phyloP scores from a whole-genome alignment of 1,140 invertebrate genomes.

The Camponotus pennsylvanicus region DNA sequence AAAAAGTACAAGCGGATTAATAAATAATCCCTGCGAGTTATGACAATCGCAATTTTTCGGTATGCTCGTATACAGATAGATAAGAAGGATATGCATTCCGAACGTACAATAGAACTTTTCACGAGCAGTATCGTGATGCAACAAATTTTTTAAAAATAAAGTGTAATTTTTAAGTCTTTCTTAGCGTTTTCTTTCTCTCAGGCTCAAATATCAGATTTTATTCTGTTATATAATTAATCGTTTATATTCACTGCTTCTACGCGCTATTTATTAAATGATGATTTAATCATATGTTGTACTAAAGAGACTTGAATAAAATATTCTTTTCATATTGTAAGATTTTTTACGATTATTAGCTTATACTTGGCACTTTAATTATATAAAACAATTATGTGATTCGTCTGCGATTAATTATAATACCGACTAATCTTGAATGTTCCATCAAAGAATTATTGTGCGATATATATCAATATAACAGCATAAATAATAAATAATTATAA shows the following conservation, averaged over 20 bases:
- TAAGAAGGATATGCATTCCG: neutral
- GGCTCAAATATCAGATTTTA: constrained; percentile 56
- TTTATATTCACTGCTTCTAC: constrained; percentile 48
- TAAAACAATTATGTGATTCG: constrained; percentile 7
- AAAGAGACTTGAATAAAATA: constrained; percentile 50
- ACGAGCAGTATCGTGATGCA: no score
- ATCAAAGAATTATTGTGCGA: neutral
- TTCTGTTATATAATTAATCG: constrained; percentile 69
- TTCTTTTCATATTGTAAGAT: constrained; percentile 59
- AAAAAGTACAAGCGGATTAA: constrained; percentile 42
- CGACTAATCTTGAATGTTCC: constrained; percentile 1
- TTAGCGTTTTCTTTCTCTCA: no score
- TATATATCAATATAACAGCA: neutral
- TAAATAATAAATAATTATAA: neutral
- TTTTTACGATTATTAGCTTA: neutral
- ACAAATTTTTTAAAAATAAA: no score
- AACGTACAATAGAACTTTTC: neutral
- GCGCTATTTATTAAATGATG: constrained; percentile 33
- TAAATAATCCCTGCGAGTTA: constrained; percentile 33
- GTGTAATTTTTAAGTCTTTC: no score
- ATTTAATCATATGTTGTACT: constrained; percentile 42
- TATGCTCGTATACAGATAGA: neutral
- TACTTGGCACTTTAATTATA: neutral
- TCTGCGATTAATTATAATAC: constrained; percentile 5
- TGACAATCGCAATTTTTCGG: neutral